These are phyloP conservation scores for Orthosia incerta DNA, from an alignment of 2,888 invertebrate genomes.

Conservation along the genomic window DNA sequence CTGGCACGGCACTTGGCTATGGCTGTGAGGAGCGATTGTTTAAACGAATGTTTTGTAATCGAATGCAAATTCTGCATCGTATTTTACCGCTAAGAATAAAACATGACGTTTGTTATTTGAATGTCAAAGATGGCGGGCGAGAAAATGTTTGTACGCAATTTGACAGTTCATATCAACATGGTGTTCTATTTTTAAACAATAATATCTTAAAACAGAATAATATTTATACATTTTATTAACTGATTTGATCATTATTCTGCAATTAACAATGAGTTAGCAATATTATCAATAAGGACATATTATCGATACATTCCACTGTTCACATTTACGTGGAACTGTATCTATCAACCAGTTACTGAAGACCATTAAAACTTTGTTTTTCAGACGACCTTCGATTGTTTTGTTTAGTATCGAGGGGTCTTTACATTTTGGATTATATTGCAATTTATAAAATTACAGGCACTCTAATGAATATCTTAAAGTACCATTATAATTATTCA, in stretches of 20 bases:
- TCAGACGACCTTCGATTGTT: slow-evolving; percentile 29
- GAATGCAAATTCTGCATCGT: slow-evolving; percentile 30
- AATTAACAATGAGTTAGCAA: not conserved
- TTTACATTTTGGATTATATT: slow-evolving; percentile 11
- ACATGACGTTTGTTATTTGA: not conserved
- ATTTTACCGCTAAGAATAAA: slow-evolving; percentile 16
- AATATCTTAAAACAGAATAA: not conserved
- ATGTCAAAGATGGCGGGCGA: slow-evolving; percentile 4
- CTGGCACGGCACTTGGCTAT: slow-evolving; percentile 66
- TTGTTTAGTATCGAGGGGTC: slow-evolving; percentile 7
- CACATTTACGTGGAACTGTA: slow-evolving; percentile 34
- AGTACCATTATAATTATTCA: not conserved
- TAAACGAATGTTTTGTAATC: slow-evolving; percentile 64
- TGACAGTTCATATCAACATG: not conserved
- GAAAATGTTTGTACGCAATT: not conserved
- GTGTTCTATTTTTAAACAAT: not conserved
- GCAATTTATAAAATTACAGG: not conserved
- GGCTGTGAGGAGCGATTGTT: slow-evolving; percentile 60
- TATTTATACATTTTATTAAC: not conserved
- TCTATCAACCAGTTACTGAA: slow-evolving; percentile 21
- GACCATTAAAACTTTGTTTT: slow-evolving; percentile 15
- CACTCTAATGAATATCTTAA: not conserved
- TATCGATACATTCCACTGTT: slow-evolving; percentile 27
- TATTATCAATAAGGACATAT: slow-evolving; percentile 18
- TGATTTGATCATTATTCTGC: not conserved